Conservation (phyloP, 2,113 vertebrate species). For the Leptodactylus fuscus region DNA sequence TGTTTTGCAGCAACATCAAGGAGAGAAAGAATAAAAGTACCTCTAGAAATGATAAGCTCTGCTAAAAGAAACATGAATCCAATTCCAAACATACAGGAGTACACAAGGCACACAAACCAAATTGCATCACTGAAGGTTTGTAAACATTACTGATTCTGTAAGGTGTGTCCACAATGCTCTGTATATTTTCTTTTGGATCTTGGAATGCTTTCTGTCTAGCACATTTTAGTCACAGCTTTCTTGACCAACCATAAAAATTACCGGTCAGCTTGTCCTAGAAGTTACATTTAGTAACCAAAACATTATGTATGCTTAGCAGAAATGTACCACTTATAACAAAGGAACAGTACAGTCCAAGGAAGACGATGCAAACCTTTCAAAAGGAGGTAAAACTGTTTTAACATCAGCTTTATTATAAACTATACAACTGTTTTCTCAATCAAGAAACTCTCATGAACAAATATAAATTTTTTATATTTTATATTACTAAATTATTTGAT, state of each 20-base stretch:
- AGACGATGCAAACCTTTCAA: slow-evolving; percentile 39
- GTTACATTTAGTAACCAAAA: slow-evolving; percentile 2
- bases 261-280: no score
- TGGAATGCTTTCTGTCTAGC: not conserved
- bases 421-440: no score
- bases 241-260: no score
- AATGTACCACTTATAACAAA: slow-evolving; percentile 46
- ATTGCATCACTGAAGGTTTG: slow-evolving; percentile 62
- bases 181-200: not conserved
- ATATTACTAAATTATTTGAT: not conserved
- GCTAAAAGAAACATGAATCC: slow-evolving; percentile 63
- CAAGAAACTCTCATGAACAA: not conserved
- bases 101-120: slow-evolving; percentile 61
- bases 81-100: slow-evolving; percentile 47
- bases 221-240: no score
- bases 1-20: slow-evolving; percentile 69
- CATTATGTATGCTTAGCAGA: slow-evolving; percentile 62
- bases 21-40: slow-evolving; percentile 74
- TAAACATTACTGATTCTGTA: not conserved
- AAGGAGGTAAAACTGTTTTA: slow-evolving; percentile 68
- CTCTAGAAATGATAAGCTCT: slow-evolving; percentile 77
- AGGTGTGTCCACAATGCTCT: not conserved
- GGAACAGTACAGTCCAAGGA: slow-evolving; percentile 58
- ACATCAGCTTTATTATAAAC: not conserved
- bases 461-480: no score